These are phyloP conservation scores for Callocephalon fimbriatum DNA, from an alignment of 2,113 vertebrate genomes.

Conservation along the genomic window DNA sequence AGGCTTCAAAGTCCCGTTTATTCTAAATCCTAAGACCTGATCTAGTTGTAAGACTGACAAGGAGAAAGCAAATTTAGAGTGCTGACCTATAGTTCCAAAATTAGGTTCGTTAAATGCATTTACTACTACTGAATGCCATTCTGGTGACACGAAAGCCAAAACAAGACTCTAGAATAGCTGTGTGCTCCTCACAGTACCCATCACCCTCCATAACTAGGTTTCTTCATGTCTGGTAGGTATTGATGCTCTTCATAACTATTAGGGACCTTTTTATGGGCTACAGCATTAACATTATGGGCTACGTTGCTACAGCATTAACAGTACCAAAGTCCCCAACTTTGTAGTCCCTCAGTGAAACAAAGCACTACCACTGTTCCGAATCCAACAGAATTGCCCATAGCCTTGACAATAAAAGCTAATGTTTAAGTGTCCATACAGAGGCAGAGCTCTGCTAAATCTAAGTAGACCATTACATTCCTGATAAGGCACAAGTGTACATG, in stretches of 20 bases:
- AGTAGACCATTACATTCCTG: neutral
- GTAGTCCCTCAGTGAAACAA: neutral
- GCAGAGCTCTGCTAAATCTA: neutral
- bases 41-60: neutral
- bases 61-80: neutral
- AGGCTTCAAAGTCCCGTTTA: neutral
- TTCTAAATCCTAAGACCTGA: neutral
- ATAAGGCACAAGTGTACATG: neutral
- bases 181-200: neutral
- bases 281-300: too few relatives aligned
- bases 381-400: neutral
- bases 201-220: neutral
- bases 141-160: neutral
- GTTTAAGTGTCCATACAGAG: neutral
- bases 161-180: neutral
- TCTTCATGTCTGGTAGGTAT: neutral
- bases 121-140: conserved; percentile 33
- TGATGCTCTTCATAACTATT: neutral
- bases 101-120: conserved; percentile 12
- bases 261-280: rapidly evolving
- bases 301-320: neutral
- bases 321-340: rapidly evolving
- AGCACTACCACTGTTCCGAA: neutral
- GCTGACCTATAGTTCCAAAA: conserved; percentile 22
- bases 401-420: neutral